A percentile compares a stretch with the other conserved stretches of the same genome.
phyloP scores from a whole-genome alignment of 2,888 invertebrate genomes.

The Napeogenes inachia region DNA sequence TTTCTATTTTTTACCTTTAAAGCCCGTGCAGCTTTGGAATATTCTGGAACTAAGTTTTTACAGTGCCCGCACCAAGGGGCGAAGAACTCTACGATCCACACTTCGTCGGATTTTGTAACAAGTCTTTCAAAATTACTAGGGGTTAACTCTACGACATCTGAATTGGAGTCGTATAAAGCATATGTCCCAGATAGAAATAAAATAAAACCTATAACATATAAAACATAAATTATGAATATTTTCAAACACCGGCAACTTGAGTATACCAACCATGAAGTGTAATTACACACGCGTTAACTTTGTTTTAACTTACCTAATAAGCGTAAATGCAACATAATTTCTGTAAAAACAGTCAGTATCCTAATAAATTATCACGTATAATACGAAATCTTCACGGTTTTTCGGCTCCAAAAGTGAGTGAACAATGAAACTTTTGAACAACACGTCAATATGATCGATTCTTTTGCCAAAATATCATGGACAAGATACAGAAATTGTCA shows the following conservation, averaged over 20 bases:
- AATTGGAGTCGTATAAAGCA: constrained; percentile 81
- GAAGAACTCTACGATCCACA: constrained; percentile 98
- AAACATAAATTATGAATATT: constrained; percentile 21
- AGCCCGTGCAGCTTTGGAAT: constrained; percentile 94
- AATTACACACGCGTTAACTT: constrained; percentile 46
- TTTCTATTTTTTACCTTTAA: constrained; percentile 81
- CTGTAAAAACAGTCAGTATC: constrained; percentile 10
- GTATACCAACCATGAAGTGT: constrained; percentile 31
- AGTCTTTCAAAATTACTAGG: constrained; percentile 90
- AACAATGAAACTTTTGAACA: constrained; percentile 36
- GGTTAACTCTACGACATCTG: constrained; percentile 91
- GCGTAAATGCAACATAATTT: constrained; percentile 54
- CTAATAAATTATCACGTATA: background rate
- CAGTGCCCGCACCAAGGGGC: constrained; percentile 99
- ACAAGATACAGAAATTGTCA: constrained; percentile 51
- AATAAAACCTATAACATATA: constrained; percentile 58
- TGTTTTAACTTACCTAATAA: constrained; percentile 64
- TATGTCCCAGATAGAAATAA: constrained; percentile 53
- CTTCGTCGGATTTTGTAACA: constrained; percentile 88
- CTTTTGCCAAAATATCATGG: constrained; percentile 36
- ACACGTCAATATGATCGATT: constrained; percentile 52
- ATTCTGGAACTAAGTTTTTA: constrained; percentile 93
- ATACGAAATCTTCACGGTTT: constrained; percentile 35
- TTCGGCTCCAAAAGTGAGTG: constrained; percentile 34
- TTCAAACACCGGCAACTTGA: constrained; percentile 40